These are phyloP conservation scores for Oscarella lobularis DNA, from an alignment of 37 sponge, comb jelly and placozoan genomes.

Conservation along the genomic window DNA sequence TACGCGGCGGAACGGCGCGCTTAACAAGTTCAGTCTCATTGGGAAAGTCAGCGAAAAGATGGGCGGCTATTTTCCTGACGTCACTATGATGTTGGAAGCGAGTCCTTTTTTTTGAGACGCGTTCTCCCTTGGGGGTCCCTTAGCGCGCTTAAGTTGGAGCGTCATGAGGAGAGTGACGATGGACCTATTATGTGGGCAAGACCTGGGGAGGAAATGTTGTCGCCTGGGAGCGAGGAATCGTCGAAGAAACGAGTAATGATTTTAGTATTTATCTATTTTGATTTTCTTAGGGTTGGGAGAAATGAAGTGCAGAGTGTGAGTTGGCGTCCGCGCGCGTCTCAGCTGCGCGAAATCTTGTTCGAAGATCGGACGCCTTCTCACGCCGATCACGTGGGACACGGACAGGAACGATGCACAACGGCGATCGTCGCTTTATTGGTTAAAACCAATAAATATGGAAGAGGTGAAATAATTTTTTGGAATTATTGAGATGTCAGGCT, in stretches of 20 bases:
- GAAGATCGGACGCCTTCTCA: conserved; percentile 89
- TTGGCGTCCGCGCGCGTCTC: conserved; percentile 8
- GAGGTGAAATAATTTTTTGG: no score
- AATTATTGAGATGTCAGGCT: no score
- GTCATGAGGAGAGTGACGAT: conserved; percentile 67
- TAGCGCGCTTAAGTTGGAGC: conserved; percentile 30
- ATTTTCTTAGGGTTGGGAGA: not conserved
- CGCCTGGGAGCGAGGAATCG: no score
- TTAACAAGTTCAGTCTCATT: conserved; percentile 74
- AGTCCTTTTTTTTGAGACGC: conserved; percentile 46
- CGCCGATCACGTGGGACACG: conserved; percentile 76
- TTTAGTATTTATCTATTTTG: no score
- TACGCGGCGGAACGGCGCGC: conserved; percentile 59
- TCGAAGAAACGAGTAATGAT: no score
- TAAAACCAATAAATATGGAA: conserved; percentile 43
- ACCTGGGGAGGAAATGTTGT: conserved; percentile 89
- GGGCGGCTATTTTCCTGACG: conserved; percentile 48
- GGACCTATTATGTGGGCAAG: conserved; percentile 95
- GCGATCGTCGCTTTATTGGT: conserved; percentile 90
- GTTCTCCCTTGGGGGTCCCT: conserved; percentile 85
- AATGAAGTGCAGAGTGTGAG: conserved; percentile 30
- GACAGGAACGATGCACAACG: conserved; percentile 53
- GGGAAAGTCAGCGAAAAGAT: conserved; percentile 73
- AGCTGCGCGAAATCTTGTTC: conserved; percentile 65
- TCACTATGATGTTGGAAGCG: conserved; percentile 42